phyloP scores from a whole-genome alignment of 2,797 vertebrate genomes.

The Hybognathus amarus region DNA sequence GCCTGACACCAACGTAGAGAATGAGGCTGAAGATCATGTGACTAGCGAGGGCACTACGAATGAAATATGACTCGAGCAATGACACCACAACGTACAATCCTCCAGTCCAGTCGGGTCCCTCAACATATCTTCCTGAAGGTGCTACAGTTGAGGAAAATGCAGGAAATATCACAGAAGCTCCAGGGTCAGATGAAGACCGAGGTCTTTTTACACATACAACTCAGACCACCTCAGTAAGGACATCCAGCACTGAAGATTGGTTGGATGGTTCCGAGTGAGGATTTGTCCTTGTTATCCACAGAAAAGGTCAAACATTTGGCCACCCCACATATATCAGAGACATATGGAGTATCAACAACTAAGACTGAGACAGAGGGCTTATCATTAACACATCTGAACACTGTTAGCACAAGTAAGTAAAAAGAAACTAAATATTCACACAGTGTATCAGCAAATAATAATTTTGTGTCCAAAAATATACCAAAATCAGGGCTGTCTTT shows the following conservation, averaged over 20 bases:
- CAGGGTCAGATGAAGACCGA: constrained; percentile 43
- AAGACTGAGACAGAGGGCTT: constrained; percentile 29
- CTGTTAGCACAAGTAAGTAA: constrained; percentile 44
- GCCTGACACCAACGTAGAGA: constrained; percentile 55
- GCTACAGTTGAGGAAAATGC: neutral
- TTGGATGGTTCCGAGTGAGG: constrained; percentile 44
- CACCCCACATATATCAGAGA: constrained; percentile 34
- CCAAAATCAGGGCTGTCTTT: neutral
- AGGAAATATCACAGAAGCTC: constrained; percentile 35
- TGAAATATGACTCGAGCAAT: constrained; percentile 33
- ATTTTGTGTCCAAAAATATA: neutral
- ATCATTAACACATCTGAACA: constrained; percentile 28
- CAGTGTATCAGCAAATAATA: neutral
- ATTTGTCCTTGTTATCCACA: constrained; percentile 18
- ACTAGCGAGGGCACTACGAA: constrained; percentile 30
- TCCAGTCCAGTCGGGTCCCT: constrained; percentile 27
- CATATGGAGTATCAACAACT: constrained; percentile 35
- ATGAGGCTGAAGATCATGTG: constrained; percentile 32
- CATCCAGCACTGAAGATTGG: neutral
- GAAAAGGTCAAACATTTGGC: neutral
- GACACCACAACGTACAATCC: constrained; percentile 53
- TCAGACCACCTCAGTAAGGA: constrained; percentile 33
- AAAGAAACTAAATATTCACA: neutral
- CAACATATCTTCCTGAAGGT: constrained; percentile 40
- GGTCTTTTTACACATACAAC: constrained; percentile 21